A percentile compares a stretch with the other conserved stretches of the same genome.
These are phyloP conservation scores for Cricetomys ansorgei DNA, from an alignment of 2,113 vertebrate species.

Conservation along the genomic window DNA sequence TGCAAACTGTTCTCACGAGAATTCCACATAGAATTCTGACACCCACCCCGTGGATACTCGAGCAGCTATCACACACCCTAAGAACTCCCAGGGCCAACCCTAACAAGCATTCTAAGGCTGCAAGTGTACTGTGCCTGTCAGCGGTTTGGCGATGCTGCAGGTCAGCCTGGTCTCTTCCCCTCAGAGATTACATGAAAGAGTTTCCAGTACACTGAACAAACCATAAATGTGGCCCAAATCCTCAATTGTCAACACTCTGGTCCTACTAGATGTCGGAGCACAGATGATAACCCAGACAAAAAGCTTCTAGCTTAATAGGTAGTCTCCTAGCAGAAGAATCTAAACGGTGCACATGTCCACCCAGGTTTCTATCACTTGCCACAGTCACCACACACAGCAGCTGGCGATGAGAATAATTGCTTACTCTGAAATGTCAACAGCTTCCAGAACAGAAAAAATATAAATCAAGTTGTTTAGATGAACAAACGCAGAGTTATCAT, in stretches of 20 bases:
- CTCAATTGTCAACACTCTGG: not conserved
- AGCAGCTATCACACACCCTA: not conserved
- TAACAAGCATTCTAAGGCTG: not conserved
- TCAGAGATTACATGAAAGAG: not conserved
- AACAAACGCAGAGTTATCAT: conserved; percentile 74
- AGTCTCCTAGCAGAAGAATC: conserved; percentile 30
- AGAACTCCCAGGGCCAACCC: not conserved
- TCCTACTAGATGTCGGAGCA: conserved; percentile 36
- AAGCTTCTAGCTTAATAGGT: not conserved
- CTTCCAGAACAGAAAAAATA: conserved; percentile 62
- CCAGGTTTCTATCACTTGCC: conserved; percentile 63
- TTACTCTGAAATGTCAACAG: conserved; percentile 71
- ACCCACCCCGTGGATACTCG: not conserved
- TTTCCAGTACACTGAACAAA: not conserved
- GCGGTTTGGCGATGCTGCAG: not conserved
- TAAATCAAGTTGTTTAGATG: conserved; percentile 76
- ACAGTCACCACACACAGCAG: conserved; percentile 57
- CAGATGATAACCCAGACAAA: conserved; percentile 19
- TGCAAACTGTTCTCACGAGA: not conserved
- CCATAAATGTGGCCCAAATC: not conserved
- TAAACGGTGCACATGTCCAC: not conserved
- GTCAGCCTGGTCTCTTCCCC: not conserved
- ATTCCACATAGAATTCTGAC: not conserved
- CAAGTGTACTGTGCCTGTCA: not conserved
- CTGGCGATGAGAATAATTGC: conserved; percentile 73